These are phyloP conservation scores for Masnerella sp. DNA, from an alignment of 2,888 invertebrate species.

Conservation along the genomic window DNA sequence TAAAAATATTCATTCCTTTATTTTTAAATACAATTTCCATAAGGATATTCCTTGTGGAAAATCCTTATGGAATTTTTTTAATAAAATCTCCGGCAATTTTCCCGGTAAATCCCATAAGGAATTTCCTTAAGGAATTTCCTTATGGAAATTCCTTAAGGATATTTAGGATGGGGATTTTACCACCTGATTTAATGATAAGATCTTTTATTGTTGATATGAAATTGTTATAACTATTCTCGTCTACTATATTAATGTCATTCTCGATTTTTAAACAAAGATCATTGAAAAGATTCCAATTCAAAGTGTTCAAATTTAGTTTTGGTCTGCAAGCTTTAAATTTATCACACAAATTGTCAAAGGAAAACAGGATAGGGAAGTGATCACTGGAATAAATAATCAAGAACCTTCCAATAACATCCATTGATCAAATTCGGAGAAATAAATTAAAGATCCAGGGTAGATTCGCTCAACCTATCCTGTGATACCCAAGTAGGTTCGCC, in stretches of 20 bases:
- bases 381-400: constrained; percentile 13
- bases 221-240: neutral
- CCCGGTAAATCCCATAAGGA: no score
- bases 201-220: no score
- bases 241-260: neutral
- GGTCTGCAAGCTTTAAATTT: constrained; percentile 1
- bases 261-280: neutral
- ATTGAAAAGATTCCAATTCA: neutral
- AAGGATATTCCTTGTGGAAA: no score
- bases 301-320: neutral
- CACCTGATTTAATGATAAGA: no score
- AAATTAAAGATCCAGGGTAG: constrained; percentile 20
- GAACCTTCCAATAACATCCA: constrained; percentile 9
- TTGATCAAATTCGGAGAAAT: neutral
- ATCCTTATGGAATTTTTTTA: no score
- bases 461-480: neutral
- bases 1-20: no score
- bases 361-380: constrained; percentile 22
- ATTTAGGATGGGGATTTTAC: no score
- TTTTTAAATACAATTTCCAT: no score
- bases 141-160: no score
- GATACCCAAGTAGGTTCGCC: constrained; percentile 17
- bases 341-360: neutral
- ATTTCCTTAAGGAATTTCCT: no score
- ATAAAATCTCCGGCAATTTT: no score